Percentiles rank a stretch among this genome's conserved stretches.
phyloP scores from a whole-genome alignment of 2,888 invertebrate genomes.

The Tineola bisselliella region DNA sequence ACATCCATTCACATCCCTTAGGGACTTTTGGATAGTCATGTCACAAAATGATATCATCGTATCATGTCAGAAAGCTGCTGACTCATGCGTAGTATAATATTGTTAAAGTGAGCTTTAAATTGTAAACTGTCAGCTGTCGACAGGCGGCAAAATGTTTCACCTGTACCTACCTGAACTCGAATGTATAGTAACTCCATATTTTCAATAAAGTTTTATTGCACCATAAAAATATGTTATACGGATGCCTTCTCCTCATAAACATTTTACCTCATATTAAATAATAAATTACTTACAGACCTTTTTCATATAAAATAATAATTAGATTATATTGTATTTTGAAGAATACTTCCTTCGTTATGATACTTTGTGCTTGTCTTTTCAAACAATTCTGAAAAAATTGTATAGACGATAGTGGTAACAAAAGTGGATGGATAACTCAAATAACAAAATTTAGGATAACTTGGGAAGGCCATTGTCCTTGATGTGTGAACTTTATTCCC shows the following conservation, averaged over 20 bases:
- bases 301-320: too few relatives aligned
- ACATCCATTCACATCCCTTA: background rate
- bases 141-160: background rate
- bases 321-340: too few relatives aligned
- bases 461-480: background rate
- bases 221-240: too few relatives aligned
- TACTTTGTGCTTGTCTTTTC: too few relatives aligned
- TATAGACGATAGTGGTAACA: background rate
- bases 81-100: background rate
- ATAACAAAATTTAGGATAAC: background rate
- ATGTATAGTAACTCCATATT: too few relatives aligned
- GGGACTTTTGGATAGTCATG: slow-evolving; percentile 3
- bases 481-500: background rate
- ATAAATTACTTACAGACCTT: too few relatives aligned
- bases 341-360: too few relatives aligned
- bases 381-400: too few relatives aligned
- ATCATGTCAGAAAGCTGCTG: background rate
- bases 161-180: background rate
- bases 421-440: background rate
- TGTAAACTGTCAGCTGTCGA: background rate
- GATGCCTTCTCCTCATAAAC: too few relatives aligned
- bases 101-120: background rate
- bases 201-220: too few relatives aligned
- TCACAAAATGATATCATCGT: slow-evolving; percentile 4
- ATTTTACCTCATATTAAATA: too few relatives aligned